Base-by-base conservation (phyloP, 1,140 invertebrate genomes). In the Orius laevigatus region DNA sequence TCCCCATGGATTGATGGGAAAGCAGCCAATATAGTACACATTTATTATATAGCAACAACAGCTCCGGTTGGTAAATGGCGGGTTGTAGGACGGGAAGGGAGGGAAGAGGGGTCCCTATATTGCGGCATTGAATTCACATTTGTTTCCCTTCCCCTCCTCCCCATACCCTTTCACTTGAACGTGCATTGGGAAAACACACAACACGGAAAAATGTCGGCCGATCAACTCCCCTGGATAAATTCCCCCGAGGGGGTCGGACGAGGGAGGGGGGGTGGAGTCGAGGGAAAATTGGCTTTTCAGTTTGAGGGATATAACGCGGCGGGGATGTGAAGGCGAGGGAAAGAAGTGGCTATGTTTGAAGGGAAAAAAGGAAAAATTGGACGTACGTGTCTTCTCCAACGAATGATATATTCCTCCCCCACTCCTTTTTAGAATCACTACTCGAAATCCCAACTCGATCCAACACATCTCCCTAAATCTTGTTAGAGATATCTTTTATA, bases 61-160 rank as follows among this genome's bases (percentile, higher is more conserved):
- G 25, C 25, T 25, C 25, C 25, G 25, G 25, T 25, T 25, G 25
- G 25, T 25, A 25, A 45, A 16, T 12, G 40, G 19, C 14, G 40
- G 40, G 18, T 14, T 42, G 14, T 42, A 16, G 14, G 4, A 5
- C 11, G 2, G 3, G 5, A 3, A 5, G 5, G 20, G 20, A 45
- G 43, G 11, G n/a, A 11, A 4, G 18, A 11, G 18, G 18, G 18
- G 11, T 16, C 25, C 9, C 43, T 32, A 45, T 45, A 45, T 45
- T 32, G 43, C 43, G 20, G 43, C 43, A 45, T 45, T 45, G 20
- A 32, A 45, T 45, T 32, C 43, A 45, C 43, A 45, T 45, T 45
- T 45, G 40, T 42, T 42, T 42, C 40, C 14, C 36, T 38, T 38
- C 36, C 36, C 15, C n/a, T 3, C 36, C n/a, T 3, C 36, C n/a